Percentiles rank a stretch among this genome's conserved stretches.
Conservation (phyloP, 2,797 vertebrate genomes). For the Buphagus erythrorhynchus region DNA sequence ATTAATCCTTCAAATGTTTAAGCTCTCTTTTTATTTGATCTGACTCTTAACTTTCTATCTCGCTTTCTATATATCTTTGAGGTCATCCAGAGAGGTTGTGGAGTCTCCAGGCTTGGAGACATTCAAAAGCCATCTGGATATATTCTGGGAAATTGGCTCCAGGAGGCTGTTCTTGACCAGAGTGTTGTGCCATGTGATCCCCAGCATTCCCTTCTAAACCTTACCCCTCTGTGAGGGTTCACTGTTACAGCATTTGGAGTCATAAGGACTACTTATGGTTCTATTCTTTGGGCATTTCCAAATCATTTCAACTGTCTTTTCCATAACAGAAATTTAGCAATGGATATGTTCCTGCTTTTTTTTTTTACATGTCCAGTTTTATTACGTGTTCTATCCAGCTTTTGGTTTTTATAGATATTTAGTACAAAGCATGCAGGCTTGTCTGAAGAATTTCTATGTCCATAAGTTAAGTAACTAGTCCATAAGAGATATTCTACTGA, state of each 20-base stretch:
- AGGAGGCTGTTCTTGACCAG: neutral
- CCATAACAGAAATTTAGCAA: neutral
- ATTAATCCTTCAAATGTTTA: neutral
- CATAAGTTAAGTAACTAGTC: neutral
- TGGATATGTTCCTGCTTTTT: neutral
- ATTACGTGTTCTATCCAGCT: neutral
- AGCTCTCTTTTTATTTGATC: neutral
- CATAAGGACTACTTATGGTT: neutral
- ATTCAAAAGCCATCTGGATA: neutral
- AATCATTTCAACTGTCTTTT: neutral
- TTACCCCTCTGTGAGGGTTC: neutral
- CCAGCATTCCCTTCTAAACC: neutral
- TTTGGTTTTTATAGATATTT: neutral
- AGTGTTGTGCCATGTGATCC: rapidly evolving
- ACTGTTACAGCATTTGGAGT: neutral
- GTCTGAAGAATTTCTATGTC: neutral
- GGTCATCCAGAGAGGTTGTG: neutral
- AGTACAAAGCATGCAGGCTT: neutral
- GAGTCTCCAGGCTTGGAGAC: neutral
- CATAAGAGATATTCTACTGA: neutral
- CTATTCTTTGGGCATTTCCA: neutral
- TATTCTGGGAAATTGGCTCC: neutral
- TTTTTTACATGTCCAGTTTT: neutral
- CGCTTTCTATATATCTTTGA: neutral
- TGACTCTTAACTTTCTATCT: neutral